Evolutionary conservation across 1,140 invertebrate species (phyloP).

Genomic region (Lordiphosa collinella): DNA sequence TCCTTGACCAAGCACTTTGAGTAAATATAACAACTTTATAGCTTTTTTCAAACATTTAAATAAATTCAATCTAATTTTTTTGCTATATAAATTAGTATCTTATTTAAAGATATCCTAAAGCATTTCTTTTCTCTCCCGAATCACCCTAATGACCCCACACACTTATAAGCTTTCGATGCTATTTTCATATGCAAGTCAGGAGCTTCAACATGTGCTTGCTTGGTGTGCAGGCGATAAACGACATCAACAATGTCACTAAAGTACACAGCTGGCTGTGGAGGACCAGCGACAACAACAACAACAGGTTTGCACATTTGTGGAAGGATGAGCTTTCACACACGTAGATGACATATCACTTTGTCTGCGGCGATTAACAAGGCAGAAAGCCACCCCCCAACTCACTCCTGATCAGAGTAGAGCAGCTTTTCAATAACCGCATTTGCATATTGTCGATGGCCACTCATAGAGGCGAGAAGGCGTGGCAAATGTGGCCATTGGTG

Average conservation of each 20-base stretch:
- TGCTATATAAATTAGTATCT: too few relatives aligned
- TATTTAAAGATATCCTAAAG: not conserved
- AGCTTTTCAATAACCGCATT: slow-evolving; percentile 51
- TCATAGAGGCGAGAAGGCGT: not conserved
- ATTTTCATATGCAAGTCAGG: slow-evolving; percentile 52
- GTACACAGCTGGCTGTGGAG: not conserved
- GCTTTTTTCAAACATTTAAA: too few relatives aligned
- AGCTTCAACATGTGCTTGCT: slow-evolving; percentile 31
- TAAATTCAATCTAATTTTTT: too few relatives aligned
- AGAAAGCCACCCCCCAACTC: too few relatives aligned
- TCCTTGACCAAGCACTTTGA: too few relatives aligned
- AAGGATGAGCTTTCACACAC: slow-evolving; percentile 29
- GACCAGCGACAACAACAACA: slow-evolving; percentile 1
- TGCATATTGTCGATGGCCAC: slow-evolving; percentile 30
- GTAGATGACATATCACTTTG: slow-evolving; percentile 59
- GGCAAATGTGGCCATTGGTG: slow-evolving; percentile 24
- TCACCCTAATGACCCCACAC: slow-evolving; percentile 21
- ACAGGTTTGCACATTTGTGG: slow-evolving; percentile 15
- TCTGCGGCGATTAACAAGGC: slow-evolving; percentile 55
- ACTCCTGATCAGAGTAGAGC: not conserved
- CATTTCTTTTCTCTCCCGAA: not conserved
- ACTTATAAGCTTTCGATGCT: slow-evolving; percentile 18
- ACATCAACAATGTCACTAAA: slow-evolving; percentile 20
- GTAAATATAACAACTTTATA: too few relatives aligned
- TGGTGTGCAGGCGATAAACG: slow-evolving; percentile 33